Conservation (phyloP, 2,113 vertebrate genomes). For the Phyllostomus discolor region DNA sequence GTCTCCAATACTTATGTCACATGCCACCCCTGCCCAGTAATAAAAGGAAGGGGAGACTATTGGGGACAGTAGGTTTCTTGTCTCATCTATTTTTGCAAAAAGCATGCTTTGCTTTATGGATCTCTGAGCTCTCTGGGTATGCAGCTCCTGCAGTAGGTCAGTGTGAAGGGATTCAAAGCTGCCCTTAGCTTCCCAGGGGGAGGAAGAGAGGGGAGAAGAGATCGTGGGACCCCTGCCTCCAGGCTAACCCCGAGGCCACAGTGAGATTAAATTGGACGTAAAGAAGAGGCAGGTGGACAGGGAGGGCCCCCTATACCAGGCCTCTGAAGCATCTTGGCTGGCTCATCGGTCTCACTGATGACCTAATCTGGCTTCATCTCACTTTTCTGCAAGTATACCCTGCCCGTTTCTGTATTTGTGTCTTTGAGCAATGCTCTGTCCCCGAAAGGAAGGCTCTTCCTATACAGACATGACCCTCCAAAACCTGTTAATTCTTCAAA, state of each 20-base stretch:
- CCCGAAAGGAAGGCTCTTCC: background rate
- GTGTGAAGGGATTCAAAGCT: background rate
- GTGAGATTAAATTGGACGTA: background rate
- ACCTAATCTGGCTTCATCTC: background rate
- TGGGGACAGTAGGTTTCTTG: background rate
- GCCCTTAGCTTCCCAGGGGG: background rate
- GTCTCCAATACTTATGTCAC: background rate
- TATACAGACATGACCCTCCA: background rate
- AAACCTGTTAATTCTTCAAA: background rate
- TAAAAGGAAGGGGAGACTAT: background rate
- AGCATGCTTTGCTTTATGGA: background rate
- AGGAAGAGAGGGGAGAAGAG: background rate
- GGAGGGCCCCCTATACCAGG: background rate
- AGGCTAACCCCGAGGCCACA: background rate
- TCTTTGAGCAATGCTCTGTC: background rate
- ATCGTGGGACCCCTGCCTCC: background rate
- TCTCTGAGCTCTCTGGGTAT: background rate
- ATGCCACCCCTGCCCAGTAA: background rate
- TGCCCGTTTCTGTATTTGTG: background rate
- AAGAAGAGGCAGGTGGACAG: background rate
- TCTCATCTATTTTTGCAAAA: background rate
- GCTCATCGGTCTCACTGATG: background rate
- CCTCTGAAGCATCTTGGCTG: background rate
- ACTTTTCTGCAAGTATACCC: background rate
- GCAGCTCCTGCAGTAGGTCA: background rate